phyloP scores from a whole-genome alignment of 2,797 vertebrate species.

The Carapus acus region DNA sequence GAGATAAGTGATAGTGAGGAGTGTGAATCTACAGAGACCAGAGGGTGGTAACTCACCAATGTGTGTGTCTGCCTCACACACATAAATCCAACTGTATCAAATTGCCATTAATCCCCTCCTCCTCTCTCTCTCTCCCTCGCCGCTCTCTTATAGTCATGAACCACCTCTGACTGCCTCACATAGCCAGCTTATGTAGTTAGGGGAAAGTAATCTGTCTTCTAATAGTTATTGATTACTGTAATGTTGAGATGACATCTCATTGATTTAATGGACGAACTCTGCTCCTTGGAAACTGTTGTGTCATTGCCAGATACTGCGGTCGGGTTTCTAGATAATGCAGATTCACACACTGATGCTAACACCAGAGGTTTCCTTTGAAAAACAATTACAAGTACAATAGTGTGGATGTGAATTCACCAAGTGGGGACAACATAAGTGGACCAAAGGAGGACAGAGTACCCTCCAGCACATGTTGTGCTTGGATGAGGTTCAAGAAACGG shows the following conservation, averaged over 20 bases:
- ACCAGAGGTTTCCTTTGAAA: no score
- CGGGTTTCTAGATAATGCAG: no score
- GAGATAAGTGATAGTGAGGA: neutral
- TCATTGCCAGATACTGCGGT: neutral
- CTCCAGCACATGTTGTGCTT: no score
- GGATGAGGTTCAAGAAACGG: no score
- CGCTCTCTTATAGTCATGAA: no score
- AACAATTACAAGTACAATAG: no score
- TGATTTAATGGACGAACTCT: neutral
- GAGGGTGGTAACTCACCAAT: neutral
- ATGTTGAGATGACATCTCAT: neutral
- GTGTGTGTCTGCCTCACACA: accelerated
- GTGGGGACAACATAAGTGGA: no score
- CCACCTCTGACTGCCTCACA: neutral
- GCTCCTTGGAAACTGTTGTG: neutral
- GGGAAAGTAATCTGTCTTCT: neutral
- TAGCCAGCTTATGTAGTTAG: neutral
- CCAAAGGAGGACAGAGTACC: no score
- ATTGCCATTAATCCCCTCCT: neutral
- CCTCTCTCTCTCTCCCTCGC: neutral
- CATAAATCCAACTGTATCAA: neutral
- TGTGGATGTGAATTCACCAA: no score
- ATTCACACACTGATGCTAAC: no score
- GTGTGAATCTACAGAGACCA: neutral
- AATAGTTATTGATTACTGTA: neutral